These are phyloP conservation scores for Actinernus sp. DNA, from an alignment of 92 coral and sea anemone species.

Conservation along the genomic window DNA sequence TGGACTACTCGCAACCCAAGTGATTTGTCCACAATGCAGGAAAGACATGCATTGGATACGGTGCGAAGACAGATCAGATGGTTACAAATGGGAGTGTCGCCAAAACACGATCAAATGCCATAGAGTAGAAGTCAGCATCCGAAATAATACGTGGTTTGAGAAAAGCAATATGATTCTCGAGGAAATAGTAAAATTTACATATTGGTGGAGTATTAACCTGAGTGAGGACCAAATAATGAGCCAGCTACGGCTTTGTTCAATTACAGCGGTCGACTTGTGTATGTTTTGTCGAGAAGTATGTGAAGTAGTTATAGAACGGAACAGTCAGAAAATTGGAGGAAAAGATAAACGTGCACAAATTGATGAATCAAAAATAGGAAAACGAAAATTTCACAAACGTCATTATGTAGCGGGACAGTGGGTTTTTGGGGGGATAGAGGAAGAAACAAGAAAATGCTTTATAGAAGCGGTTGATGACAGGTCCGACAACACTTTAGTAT, in stretches of 20 bases:
- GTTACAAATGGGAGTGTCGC: constrained; percentile 59
- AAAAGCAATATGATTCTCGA: too few relatives aligned
- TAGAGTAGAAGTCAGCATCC: constrained; percentile 8
- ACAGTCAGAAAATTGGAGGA: constrained; percentile 30
- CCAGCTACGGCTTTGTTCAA: constrained; percentile 4
- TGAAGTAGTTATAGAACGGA: constrained; percentile 33
- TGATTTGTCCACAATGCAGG: constrained; percentile 21
- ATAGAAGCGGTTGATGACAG: constrained; percentile 29
- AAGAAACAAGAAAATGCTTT: constrained; percentile 32
- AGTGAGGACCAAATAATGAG: constrained; percentile 35
- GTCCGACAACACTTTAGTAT: constrained; percentile 13
- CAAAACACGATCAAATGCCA: too few relatives aligned
- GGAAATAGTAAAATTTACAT: constrained; percentile 60
- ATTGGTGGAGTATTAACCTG: constrained; percentile 54
- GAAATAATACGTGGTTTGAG: constrained; percentile 60
- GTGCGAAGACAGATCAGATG: constrained; percentile 46
- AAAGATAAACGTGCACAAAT: too few relatives aligned
- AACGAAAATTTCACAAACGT: too few relatives aligned
- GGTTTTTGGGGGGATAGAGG: too few relatives aligned
- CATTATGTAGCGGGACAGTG: too few relatives aligned
- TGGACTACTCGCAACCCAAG: constrained; percentile 17
- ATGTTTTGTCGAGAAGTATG: constrained; percentile 66
- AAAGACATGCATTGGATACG: constrained; percentile 32
- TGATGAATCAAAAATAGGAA: too few relatives aligned
- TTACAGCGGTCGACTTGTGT: constrained; percentile 63